These are phyloP conservation scores for Bombus pyrosoma DNA, from an alignment of 1,140 invertebrate species.

Conservation along the genomic window DNA sequence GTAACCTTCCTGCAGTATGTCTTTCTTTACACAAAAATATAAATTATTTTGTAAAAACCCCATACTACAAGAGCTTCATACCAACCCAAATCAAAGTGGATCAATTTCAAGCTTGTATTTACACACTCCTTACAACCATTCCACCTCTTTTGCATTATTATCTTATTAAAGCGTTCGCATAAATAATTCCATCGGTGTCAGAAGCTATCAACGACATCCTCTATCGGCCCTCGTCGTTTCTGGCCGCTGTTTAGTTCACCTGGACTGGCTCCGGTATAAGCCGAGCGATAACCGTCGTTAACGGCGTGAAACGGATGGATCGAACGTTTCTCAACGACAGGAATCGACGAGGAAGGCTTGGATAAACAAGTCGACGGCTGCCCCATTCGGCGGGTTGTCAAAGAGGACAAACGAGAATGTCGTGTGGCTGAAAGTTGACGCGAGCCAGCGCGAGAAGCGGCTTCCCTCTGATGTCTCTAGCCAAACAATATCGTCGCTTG, in stretches of 20 bases:
- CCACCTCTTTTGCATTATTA: neutral
- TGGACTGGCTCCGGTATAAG: neutral
- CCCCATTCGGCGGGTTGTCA: slow-evolving; percentile 48
- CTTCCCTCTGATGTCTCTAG: slow-evolving; percentile 48
- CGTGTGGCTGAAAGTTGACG: slow-evolving; percentile 38
- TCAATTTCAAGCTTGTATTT: neutral
- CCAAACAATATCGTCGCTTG: slow-evolving; percentile 46
- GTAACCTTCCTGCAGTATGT: no score
- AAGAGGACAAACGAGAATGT: slow-evolving; percentile 52
- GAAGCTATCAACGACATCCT: neutral
- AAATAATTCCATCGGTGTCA: slow-evolving; percentile 8
- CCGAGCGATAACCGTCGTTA: slow-evolving; percentile 40
- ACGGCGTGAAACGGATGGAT: slow-evolving; percentile 37
- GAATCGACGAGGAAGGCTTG: slow-evolving; percentile 53
- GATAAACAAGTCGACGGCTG: slow-evolving; percentile 52
- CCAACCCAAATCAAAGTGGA: neutral
- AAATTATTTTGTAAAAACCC: no score
- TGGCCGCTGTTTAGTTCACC: slow-evolving; percentile 16
- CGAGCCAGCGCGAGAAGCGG: slow-evolving; percentile 41
- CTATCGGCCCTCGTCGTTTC: neutral
- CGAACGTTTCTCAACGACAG: slow-evolving; percentile 26
- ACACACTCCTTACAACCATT: no score
- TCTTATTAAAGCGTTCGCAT: neutral
- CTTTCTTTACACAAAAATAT: no score
- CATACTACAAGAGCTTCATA: neutral